phyloP scores from a whole-genome alignment of 2,113 vertebrate species.

The Heteronetta atricapilla region DNA sequence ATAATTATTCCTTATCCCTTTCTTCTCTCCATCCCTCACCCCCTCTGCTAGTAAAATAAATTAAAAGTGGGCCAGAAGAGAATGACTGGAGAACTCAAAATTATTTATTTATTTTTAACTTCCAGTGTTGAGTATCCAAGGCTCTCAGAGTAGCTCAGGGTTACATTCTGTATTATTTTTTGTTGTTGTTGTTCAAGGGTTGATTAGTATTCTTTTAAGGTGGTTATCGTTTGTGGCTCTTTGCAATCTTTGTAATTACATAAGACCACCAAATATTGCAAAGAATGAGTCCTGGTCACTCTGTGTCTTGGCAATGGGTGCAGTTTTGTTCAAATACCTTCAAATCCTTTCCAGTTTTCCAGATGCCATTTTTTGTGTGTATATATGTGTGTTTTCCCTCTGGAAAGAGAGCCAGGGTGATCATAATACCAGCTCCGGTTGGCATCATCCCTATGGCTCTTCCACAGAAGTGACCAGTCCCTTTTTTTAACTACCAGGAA shows the following conservation, averaged over 20 bases:
- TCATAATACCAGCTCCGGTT: neutral
- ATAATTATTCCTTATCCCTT: neutral
- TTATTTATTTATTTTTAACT: neutral
- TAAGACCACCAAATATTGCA: neutral
- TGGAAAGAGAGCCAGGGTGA: neutral
- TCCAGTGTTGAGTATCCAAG: neutral
- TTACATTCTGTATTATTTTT: neutral
- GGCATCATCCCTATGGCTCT: neutral
- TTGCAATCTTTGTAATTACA: neutral
- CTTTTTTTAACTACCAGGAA: neutral
- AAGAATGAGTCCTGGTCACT: neutral
- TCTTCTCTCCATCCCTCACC: neutral
- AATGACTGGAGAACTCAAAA: neutral
- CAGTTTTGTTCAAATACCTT: neutral
- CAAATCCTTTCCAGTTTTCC: neutral
- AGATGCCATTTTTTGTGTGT: neutral
- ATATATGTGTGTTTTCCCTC: neutral
- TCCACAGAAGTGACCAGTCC: neutral
- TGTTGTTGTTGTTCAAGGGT: neutral
- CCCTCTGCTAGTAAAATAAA: neutral
- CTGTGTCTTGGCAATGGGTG: rapidly evolving
- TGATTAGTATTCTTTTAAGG: neutral
- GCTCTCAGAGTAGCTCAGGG: neutral
- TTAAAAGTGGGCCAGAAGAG: neutral
- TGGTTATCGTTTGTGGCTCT: neutral